Evolutionary conservation across 2,888 invertebrate species (phyloP), one percentile per base, ranked within the genome.

Genomic region (Helleia helle): DNA sequence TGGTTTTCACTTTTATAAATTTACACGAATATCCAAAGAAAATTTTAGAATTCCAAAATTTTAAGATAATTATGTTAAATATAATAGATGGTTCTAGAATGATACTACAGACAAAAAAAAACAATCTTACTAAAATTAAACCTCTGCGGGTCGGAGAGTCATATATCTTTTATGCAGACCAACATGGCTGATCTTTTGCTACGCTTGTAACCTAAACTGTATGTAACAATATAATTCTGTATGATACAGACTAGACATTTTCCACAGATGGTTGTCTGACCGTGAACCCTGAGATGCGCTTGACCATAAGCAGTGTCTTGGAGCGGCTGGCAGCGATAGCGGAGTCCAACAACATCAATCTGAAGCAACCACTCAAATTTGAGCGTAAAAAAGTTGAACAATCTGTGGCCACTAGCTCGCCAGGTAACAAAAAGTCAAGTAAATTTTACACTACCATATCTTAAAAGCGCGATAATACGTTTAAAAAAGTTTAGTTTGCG

Each of bases 311-410:
- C 47, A 91, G 90, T 56, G 83, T 98, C 40, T 79, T 97, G 56
- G 96, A 97, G 65, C 88, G 94, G 52, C 73, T 98, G 50, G 95
- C 94, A 41, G 94, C 96, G 41, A 91, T 98, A 54, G 94, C 95
- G 1, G 94, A 96, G 74, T 92, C 93, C 41, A 90, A 92, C 69
- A 90, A 90, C 51, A 91, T 95, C 80, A 91, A 93, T 74, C 87
- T 95, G 43, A 92, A 92, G 71, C 92, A 91, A 60, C 90, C 95
- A 52, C 85, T 95, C 55, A 88, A 88, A 65, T 85, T 91, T 65
- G 89, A 89, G 76, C 84, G 86, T 76, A 87, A 86, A 86, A 86
- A 86, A 86, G 86, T 86, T 86, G 86, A 86, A 86, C 86, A 86
- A 86, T 86, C 86, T 64, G 86, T 86, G 86, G 86, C 86, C 86